Conservation (phyloP, 2,888 invertebrate species). For the Scaptodrosophila latifasciaeformis region DNA sequence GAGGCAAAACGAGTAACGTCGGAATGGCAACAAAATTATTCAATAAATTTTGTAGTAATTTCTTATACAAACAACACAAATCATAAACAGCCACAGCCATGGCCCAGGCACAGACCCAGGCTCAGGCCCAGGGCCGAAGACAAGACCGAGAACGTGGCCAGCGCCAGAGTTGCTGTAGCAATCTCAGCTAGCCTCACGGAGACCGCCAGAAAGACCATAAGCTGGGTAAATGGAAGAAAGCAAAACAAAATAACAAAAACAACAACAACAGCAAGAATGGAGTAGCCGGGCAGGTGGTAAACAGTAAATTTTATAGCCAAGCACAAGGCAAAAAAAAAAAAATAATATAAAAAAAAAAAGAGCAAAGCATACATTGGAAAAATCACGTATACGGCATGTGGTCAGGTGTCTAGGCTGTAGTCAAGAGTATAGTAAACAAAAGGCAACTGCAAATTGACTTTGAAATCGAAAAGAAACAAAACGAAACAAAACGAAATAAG, state of each 20-base stretch:
- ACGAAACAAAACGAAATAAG: no score
- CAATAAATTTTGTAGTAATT: conserved; percentile 69
- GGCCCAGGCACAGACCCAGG: conserved; percentile 19
- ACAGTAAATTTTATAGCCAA: no score
- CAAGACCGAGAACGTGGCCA: not conserved
- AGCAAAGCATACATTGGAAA: not conserved
- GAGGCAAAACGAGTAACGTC: no score
- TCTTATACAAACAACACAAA: conserved; percentile 64
- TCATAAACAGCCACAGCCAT: conserved; percentile 47
- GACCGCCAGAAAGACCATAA: conserved; percentile 2
- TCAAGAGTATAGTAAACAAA: no score
- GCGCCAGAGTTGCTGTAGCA: not conserved
- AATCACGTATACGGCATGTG: no score
- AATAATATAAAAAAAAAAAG: no score
- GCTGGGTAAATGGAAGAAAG: conserved; percentile 12
- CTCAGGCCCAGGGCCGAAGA: not conserved
- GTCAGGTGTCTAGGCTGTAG: no score
- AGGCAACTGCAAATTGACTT: no score
- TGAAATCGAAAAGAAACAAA: no score
- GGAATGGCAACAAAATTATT: conserved; percentile 50
- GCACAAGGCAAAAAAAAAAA: no score
- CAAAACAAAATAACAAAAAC: conserved; percentile 22
- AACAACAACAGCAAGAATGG: not conserved
- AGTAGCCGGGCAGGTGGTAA: not conserved
- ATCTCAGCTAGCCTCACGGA: not conserved